Evolutionary conservation across 64 coral and sea anemone genomes (phyloP).

Genomic region (Dendrophyllia cribrosa): DNA sequence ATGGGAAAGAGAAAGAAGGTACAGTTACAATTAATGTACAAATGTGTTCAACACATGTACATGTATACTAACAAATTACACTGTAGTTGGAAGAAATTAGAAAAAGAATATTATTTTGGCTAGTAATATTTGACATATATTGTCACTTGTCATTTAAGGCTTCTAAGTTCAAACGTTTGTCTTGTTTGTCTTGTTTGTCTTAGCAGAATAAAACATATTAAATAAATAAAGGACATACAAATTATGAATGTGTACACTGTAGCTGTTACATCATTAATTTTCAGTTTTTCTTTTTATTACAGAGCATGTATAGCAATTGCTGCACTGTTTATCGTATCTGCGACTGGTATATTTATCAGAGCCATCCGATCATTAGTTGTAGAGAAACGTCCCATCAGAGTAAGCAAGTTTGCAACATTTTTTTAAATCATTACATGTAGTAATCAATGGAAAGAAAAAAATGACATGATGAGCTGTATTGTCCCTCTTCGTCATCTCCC

Average conservation of each 20-base stretch:
- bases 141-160: no score
- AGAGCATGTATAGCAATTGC: constrained; percentile 87
- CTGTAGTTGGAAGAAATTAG: neutral
- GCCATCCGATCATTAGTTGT: constrained; percentile 77
- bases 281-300: constrained; percentile 15
- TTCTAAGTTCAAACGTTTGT: no score
- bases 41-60: neutral
- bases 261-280: no score
- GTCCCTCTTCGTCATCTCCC: no score
- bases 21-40: neutral
- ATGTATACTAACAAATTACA: neutral
- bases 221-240: no score
- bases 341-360: constrained; percentile 82
- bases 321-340: constrained; percentile 75
- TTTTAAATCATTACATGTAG: neutral
- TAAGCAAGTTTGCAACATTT: neutral
- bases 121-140: no score
- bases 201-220: no score
- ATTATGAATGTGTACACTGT: no score
- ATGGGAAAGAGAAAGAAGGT: constrained; percentile 86
- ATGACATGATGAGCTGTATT: neutral
- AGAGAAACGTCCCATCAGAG: constrained; percentile 71
- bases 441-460: neutral
- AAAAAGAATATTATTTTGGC: no score
- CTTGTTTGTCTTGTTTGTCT: no score